Evolutionary conservation across 2,797 vertebrate genomes (phyloP).

Genomic region (Huso huso): DNA sequence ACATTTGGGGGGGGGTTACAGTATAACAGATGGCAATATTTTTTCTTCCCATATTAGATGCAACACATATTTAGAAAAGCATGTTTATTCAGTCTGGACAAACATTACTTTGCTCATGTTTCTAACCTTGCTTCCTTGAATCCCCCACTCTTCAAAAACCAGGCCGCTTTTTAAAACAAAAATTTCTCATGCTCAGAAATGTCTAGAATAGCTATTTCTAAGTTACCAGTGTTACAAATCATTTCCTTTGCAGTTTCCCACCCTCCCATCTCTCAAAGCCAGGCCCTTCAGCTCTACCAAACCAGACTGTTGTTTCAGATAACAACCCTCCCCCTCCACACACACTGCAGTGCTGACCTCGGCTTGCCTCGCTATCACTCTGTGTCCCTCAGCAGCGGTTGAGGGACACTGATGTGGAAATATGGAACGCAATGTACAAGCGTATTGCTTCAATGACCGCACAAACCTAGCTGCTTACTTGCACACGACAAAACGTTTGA

Average conservation of each 20-base stretch:
- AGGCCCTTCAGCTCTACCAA: not conserved
- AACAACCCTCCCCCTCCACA: constrained; percentile 27
- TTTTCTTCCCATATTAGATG: too few species aligned
- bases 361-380: constrained; percentile 27
- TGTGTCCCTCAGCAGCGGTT: constrained; percentile 12
- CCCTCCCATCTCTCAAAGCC: constrained; percentile 4
- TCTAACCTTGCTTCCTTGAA: not conserved
- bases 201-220: not conserved
- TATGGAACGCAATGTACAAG: too few species aligned
- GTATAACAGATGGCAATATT: too few species aligned
- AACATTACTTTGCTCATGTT: too few species aligned
- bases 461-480: too few species aligned
- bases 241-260: not conserved
- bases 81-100: too few species aligned
- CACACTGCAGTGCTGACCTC: not conserved
- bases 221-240: not conserved
- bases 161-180: not conserved
- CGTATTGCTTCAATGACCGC: too few species aligned
- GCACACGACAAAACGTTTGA: too few species aligned
- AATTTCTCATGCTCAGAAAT: not conserved
- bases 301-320: constrained; percentile 15
- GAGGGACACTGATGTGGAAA: not conserved
- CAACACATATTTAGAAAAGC: too few species aligned
- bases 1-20: too few species aligned
- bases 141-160: not conserved